Conservation (phyloP, 2,797 vertebrate species). For the Gallinago stenura region DNA sequence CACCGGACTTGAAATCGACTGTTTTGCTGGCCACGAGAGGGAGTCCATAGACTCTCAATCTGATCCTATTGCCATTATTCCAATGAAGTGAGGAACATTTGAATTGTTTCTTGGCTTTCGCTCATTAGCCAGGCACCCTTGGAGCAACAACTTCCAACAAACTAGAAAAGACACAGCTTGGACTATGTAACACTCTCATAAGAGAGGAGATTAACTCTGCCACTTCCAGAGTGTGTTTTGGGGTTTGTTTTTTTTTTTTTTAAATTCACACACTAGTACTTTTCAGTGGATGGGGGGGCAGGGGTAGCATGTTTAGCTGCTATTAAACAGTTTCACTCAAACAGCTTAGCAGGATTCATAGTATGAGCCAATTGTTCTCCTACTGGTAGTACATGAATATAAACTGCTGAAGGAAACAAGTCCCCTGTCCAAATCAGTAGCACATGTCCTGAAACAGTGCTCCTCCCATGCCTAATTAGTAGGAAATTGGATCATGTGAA, state of each 20-base stretch:
- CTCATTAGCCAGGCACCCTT: neutral
- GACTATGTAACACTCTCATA: neutral
- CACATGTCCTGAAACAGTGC: neutral
- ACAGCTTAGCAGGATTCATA: neutral
- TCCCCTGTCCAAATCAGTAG: neutral
- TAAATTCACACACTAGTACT: neutral
- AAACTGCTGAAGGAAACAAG: neutral
- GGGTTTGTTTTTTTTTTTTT: no score
- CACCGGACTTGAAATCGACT: neutral
- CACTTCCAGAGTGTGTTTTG: neutral
- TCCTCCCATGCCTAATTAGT: neutral
- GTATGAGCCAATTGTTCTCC: neutral
- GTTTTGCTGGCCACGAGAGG: conserved; percentile 21
- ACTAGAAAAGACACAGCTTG: neutral
- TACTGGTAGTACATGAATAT: neutral
- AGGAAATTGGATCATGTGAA: neutral
- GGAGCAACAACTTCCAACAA: neutral
- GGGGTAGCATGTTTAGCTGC: neutral
- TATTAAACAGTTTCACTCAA: neutral
- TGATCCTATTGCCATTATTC: neutral
- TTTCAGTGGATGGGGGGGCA: neutral
- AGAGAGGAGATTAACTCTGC: neutral
- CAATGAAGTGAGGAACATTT: neutral
- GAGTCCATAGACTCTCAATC: neutral
- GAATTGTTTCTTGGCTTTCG: neutral